Evolutionary conservation across 2,797 vertebrate genomes (phyloP).

Genomic region (Iguana delicatissima): DNA sequence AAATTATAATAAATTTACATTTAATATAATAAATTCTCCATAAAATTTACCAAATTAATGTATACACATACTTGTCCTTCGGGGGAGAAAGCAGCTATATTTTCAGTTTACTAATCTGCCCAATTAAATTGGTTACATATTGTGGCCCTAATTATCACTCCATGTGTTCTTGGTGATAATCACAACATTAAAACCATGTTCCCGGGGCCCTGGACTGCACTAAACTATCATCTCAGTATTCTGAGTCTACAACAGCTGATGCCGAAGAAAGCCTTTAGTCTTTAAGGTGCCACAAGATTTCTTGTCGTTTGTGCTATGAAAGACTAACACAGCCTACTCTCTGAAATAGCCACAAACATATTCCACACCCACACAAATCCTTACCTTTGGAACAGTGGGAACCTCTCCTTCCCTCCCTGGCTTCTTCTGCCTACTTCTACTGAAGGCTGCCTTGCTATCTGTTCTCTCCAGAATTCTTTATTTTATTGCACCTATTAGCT

Average conservation of each 20-base stretch:
- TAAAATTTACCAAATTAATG: not conserved
- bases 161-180: not conserved
- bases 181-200: too few relatives aligned
- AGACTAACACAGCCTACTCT: too few relatives aligned
- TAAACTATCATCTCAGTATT: not conserved
- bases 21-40: not conserved
- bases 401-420: not conserved
- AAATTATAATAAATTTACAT: too few relatives aligned
- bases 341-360: too few relatives aligned
- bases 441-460: not conserved
- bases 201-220: not conserved
- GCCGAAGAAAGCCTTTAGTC: too few relatives aligned
- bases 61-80: not conserved
- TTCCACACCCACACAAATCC: too few relatives aligned
- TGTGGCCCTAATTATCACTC: not conserved
- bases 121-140: not conserved
- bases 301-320: too few relatives aligned
- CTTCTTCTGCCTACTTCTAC: not conserved
- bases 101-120: not conserved
- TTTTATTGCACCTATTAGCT: conserved; percentile 10
- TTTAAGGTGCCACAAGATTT: too few relatives aligned
- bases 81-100: not conserved
- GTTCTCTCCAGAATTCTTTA: not conserved
- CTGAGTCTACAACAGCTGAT: too few relatives aligned
- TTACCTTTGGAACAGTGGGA: not conserved